phyloP scores from a whole-genome alignment of 2,113 vertebrate species.

The Deroptyus accipitrinus region DNA sequence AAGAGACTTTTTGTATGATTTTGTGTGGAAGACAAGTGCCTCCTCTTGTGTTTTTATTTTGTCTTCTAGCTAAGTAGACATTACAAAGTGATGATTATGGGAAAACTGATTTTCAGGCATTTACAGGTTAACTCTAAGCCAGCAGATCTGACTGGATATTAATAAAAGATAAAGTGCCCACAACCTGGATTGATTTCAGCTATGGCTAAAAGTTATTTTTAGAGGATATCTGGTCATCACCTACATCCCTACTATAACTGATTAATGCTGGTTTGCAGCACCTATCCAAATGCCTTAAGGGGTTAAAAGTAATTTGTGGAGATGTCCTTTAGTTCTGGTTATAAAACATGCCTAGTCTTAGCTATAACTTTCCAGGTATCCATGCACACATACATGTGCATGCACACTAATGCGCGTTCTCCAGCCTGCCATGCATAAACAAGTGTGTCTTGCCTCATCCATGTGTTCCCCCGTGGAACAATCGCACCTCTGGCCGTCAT shows the following conservation, averaged over 20 bases:
- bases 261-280: background rate
- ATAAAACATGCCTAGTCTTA: background rate
- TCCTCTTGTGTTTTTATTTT: constrained; percentile 67
- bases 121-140: background rate
- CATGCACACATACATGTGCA: rapidly evolving
- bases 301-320: background rate
- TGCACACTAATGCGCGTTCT: rapidly evolving
- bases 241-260: background rate
- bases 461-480: rapidly evolving
- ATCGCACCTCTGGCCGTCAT: background rate
- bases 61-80: constrained; percentile 3
- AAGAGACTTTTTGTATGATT: constrained; percentile 84
- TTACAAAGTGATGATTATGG: background rate
- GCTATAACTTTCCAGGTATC: background rate
- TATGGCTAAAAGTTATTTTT: constrained; percentile 22
- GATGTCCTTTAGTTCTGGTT: background rate
- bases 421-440: background rate
- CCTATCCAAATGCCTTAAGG: background rate
- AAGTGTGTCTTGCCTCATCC: background rate
- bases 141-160: background rate
- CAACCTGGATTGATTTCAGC: constrained; percentile 7
- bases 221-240: background rate
- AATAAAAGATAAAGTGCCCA: constrained; percentile 30
- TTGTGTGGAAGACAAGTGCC: constrained; percentile 75
- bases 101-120: background rate